Evolutionary conservation across 2,888 invertebrate species (phyloP).

Genomic region (Dolomedes plantarius): DNA sequence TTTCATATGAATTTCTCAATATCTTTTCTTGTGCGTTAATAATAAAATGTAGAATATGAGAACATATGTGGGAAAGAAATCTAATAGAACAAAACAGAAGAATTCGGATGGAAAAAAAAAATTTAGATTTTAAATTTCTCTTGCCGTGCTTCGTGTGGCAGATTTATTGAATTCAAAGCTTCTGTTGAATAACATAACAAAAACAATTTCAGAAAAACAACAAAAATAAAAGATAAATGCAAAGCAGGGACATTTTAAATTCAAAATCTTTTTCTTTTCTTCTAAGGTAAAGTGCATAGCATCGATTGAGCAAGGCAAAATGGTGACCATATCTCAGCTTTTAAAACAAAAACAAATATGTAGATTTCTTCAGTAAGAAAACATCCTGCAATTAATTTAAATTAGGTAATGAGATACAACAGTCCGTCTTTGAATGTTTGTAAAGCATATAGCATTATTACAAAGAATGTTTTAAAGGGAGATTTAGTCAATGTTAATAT

Average conservation of each 20-base stretch:
- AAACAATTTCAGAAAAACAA: background rate
- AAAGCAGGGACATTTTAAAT: background rate
- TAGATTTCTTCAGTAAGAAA: too few relatives aligned
- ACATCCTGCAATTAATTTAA: too few relatives aligned
- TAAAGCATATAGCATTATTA: too few relatives aligned
- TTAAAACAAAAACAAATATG: background rate
- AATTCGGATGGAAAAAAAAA: background rate
- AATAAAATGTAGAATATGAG: background rate
- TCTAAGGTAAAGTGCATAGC: background rate
- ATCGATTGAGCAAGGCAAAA: background rate
- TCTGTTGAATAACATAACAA: background rate
- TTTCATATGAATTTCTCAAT: too few relatives aligned
- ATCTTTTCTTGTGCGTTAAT: background rate
- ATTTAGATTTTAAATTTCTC: background rate
- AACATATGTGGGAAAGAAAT: background rate
- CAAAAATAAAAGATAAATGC: background rate
- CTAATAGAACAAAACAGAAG: background rate
- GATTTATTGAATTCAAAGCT: conserved; percentile 4
- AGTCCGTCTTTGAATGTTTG: too few relatives aligned
- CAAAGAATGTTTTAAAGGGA: too few relatives aligned
- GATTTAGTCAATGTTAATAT: too few relatives aligned
- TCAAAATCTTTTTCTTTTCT: background rate
- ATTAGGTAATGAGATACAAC: too few relatives aligned
- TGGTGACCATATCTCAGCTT: background rate
- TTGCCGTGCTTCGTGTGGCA: background rate